Percentiles rank a stretch among this genome's conserved stretches.
These are phyloP conservation scores for Noctua comes DNA, from an alignment of 2,888 invertebrate species.

Conservation along the genomic window DNA sequence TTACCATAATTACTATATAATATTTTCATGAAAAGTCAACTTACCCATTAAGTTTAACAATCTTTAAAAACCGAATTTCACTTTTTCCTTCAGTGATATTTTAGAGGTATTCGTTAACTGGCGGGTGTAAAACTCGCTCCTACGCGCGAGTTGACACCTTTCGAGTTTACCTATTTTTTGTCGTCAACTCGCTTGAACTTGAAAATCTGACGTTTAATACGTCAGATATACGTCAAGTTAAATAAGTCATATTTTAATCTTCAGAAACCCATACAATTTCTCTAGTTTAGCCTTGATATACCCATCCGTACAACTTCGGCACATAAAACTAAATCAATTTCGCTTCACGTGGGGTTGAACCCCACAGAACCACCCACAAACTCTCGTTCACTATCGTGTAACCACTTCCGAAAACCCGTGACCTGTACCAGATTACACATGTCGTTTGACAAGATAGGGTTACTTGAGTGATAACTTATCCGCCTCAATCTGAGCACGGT, in stretches of 20 bases:
- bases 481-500: constrained; percentile 60
- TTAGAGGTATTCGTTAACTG: no score
- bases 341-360: background rate
- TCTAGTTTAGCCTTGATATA: background rate
- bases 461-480: constrained; percentile 66
- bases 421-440: constrained; percentile 66
- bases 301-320: background rate
- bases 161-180: no score
- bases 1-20: background rate
- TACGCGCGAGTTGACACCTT: no score
- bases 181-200: no score
- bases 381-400: constrained; percentile 42
- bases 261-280: background rate
- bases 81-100: background rate
- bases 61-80: background rate
- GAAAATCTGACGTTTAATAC: no score
- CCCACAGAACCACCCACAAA: constrained; percentile 18
- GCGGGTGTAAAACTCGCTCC: no score
- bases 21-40: background rate
- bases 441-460: constrained; percentile 66
- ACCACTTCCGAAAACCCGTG: constrained; percentile 55
- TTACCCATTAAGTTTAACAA: background rate
- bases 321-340: constrained; percentile 41
- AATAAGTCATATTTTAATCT: background rate
- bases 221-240: no score